phyloP scores from a whole-genome alignment of 2,888 invertebrate species.

The Dynastes maya region DNA sequence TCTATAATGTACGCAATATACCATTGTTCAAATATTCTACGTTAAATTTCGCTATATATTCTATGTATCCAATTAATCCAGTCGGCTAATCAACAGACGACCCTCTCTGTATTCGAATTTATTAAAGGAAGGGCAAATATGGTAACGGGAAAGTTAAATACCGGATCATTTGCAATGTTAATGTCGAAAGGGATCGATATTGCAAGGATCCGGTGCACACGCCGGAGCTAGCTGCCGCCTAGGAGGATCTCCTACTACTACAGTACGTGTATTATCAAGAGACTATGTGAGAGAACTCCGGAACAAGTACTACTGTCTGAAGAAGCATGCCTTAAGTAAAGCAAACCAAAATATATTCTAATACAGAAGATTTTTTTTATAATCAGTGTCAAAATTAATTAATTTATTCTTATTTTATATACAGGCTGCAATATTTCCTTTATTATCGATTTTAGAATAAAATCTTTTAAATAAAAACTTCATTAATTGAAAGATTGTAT shows the following conservation, averaged over 20 bases:
- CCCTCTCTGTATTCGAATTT: conserved; percentile 5
- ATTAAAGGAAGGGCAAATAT: conserved; percentile 25
- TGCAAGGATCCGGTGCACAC: conserved; percentile 48
- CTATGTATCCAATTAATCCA: not conserved
- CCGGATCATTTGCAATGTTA: conserved; percentile 51
- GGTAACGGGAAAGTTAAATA: conserved; percentile 50
- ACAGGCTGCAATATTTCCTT: too few species aligned
- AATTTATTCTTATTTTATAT: not conserved
- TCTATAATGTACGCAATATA: too few species aligned
- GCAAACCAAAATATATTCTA: too few species aligned
- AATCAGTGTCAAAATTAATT: not conserved
- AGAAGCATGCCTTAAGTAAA: not conserved
- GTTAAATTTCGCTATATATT: too few species aligned
- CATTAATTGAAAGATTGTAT: too few species aligned
- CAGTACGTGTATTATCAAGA: not conserved
- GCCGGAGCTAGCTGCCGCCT: not conserved
- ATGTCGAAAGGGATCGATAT: conserved; percentile 57
- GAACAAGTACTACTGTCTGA: not conserved
- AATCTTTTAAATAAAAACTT: too few species aligned
- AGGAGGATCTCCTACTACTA: not conserved
- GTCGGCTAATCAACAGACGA: not conserved
- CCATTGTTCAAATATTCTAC: too few species aligned
- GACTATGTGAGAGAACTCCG: not conserved
- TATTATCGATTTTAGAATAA: too few species aligned
- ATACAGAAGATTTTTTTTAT: too few species aligned